A percentile compares a stretch with the other conserved stretches of the same genome.
Conservation (phyloP, 2,113 vertebrate genomes). For the mouse (Mus musculus) region GRCm39 chr17:10604001-10604500, state of each 20-base stretch:
- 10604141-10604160: background rate
- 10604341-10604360: background rate
- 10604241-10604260: background rate
- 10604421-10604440: background rate
- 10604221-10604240: background rate
- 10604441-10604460: background rate
- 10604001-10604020: accelerated
- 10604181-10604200: background rate
- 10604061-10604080: background rate
- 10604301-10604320: background rate
- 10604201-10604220: background rate
- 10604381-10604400: background rate
- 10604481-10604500: background rate
- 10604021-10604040: background rate
- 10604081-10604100: background rate
- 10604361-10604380: background rate
- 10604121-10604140: background rate
- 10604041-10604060: background rate
- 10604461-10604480: too few species aligned
- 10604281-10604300: background rate
- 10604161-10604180: background rate
- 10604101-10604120: background rate
- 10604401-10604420: background rate
- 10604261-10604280: background rate
- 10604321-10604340: background rate